A percentile compares a stretch with the other conserved stretches of the same genome.
These are phyloP conservation scores for Drosophila infuscata DNA, from an alignment of 2,888 invertebrate genomes.

Conservation along the genomic window DNA sequence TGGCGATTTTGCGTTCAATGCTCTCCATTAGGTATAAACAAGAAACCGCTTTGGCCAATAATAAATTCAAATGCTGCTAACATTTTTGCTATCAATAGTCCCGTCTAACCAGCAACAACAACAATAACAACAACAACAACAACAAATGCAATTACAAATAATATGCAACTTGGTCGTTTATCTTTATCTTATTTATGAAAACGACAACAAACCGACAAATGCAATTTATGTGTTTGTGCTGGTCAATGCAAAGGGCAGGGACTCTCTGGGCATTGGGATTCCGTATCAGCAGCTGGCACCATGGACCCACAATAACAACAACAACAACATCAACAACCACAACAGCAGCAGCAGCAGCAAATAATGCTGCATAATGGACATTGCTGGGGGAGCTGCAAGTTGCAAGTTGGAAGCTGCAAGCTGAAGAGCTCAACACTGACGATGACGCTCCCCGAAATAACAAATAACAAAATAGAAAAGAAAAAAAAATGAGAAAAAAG, in stretches of 20 bases:
- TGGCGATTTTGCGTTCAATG: constrained; percentile 60
- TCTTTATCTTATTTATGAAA: constrained; percentile 83
- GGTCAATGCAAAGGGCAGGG: constrained; percentile 71
- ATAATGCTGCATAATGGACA: constrained; percentile 78
- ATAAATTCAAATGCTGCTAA: constrained; percentile 77
- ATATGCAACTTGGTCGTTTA: constrained; percentile 84
- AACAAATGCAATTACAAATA: constrained; percentile 84
- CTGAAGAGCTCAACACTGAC: constrained; percentile 60
- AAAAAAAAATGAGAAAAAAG: constrained; percentile 14
- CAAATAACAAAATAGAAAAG: constrained; percentile 27
- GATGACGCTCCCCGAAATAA: constrained; percentile 70
- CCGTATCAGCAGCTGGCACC: constrained; percentile 60
- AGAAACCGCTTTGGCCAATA: constrained; percentile 68
- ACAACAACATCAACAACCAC: constrained; percentile 17
- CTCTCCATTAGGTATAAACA: constrained; percentile 65
- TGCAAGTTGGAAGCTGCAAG: constrained; percentile 50
- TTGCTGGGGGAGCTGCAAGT: constrained; percentile 42
- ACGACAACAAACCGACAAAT: constrained; percentile 84
- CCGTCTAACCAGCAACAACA: constrained; percentile 53
- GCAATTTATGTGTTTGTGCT: constrained; percentile 83
- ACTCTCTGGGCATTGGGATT: constrained; percentile 45
- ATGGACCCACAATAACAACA: constrained; percentile 26
- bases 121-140: constrained; percentile 63
- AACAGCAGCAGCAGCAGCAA: constrained; percentile 47
- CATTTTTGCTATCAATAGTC: constrained; percentile 73